A percentile compares a stretch with the other conserved stretches of the same genome.
Conservation (phyloP, 53 echinoderm and acorn worm species). For the Paelopatides confundens region DNA sequence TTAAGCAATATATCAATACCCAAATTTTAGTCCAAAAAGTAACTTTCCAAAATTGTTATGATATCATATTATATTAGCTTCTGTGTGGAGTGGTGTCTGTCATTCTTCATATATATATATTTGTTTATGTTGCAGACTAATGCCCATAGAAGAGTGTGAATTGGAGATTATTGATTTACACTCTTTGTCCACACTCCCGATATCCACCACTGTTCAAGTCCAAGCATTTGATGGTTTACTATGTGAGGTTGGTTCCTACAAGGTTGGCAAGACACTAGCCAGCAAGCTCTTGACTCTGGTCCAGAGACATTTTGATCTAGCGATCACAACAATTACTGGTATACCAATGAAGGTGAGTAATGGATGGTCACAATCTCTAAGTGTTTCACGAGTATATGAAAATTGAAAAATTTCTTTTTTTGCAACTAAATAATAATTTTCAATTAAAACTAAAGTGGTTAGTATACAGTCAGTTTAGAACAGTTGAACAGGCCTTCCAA, state of each 20-base stretch:
- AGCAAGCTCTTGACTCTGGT: conserved; percentile 68
- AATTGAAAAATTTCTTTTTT: too few relatives aligned
- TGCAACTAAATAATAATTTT: too few relatives aligned
- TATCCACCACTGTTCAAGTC: conserved; percentile 48
- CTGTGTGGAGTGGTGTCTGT: not conserved
- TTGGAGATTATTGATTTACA: conserved; percentile 76
- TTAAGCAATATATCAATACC: too few relatives aligned
- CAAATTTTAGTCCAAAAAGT: too few relatives aligned
- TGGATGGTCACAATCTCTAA: too few relatives aligned
- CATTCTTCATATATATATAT: not conserved
- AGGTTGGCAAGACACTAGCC: conserved; percentile 78
- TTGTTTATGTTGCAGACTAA: conserved; percentile 53
- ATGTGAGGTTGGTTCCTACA: conserved; percentile 54
- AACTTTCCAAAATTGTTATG: not conserved
- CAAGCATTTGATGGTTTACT: conserved; percentile 21
- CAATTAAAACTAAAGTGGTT: too few relatives aligned
- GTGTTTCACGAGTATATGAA: too few relatives aligned
- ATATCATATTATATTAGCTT: not conserved
- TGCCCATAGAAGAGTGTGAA: conserved; percentile 86
- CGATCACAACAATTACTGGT: conserved; percentile 90
- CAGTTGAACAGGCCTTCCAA: too few relatives aligned
- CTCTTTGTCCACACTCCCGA: conserved; percentile 67
- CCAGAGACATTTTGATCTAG: conserved; percentile 83
- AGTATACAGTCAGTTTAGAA: too few relatives aligned
- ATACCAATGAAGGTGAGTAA: conserved; percentile 93